Evolutionary conservation across 2,888 invertebrate species (phyloP), one percentile per base, ranked within the genome.

Genomic region (Agrotis segetum): DNA sequence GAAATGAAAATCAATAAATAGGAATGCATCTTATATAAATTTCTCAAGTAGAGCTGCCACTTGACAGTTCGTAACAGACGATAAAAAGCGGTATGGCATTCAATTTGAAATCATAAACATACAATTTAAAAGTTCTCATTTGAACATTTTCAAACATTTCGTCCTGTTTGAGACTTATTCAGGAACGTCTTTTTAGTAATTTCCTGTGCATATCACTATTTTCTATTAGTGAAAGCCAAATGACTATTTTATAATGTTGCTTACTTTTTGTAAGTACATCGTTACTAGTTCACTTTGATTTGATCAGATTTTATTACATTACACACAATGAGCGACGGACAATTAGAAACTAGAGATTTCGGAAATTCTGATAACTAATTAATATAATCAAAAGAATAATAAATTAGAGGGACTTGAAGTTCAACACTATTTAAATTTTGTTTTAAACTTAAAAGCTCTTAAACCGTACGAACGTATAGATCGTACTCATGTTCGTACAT

Each of bases 61-160:
- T 67, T 59, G 16, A 50, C 47, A 21, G 29, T 61, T 24, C 4
- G 24, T 16, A n/a, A 53, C 34, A 0, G 7, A 53, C n/a, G 19
- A 21, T 11, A 53, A 65, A 61, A 58, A 49, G 17, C 14, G 17
- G 46, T 59, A n/a, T 21, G 5, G 46, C 62, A 63, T 55, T 64
- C 47, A 58, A n/a, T 6, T 50, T 52, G 1, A 71, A 50, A 4
- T 16, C 2, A 29, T 17, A 13, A 1, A 5, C 9, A 14, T 7
- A 53, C 21, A 40, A 55, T 5, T 29, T 29, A 5, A 13, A 55
- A n/a, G 24, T 62, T 52, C 19, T 21, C 47, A 29, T 19, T 53
- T 63, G 2, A 14, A 21, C 13, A 24, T 50, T 34, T 74, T 50
- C 3, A 11, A 52, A 53, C 40, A 13, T n/a, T 59, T n/a, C 46